Conservation (phyloP, 2,888 invertebrate species). For the Ischnus inquisitorius region DNA sequence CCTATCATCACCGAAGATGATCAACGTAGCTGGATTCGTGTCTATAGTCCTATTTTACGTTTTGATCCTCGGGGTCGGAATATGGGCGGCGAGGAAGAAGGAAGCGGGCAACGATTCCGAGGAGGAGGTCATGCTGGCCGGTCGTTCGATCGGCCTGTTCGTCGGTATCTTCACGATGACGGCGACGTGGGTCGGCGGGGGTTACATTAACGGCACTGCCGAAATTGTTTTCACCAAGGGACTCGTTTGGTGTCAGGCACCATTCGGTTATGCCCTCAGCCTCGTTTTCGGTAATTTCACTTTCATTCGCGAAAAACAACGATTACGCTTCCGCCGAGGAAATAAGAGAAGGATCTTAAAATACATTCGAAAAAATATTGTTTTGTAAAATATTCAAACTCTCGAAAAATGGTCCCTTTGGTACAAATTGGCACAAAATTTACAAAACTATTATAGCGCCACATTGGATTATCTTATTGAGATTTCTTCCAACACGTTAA, state of each 20-base stretch:
- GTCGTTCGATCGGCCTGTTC: slow-evolving; percentile 97
- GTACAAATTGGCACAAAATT: no score
- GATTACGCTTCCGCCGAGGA: neutral
- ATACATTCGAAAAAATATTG: neutral
- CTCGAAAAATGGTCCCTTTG: no score
- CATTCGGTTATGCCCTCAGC: slow-evolving; percentile 99
- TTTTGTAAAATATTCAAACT: neutral
- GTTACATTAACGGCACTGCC: slow-evolving; percentile 99
- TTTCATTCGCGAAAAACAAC: neutral
- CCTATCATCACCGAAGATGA: slow-evolving; percentile 88
- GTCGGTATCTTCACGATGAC: slow-evolving; percentile 99
- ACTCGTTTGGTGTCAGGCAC: slow-evolving; percentile 99
- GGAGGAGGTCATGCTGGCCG: slow-evolving; percentile 99
- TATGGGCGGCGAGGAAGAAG: slow-evolving; percentile 99
- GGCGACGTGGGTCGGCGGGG: slow-evolving; percentile 99
- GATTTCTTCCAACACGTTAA: no score
- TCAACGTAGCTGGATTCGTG: slow-evolving; percentile 96
- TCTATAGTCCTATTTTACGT: slow-evolving; percentile 98
- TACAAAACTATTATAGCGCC: no score
- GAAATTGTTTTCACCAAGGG: slow-evolving; percentile 98
- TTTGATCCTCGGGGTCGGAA: slow-evolving; percentile 97
- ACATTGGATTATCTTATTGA: no score
- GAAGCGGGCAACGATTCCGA: slow-evolving; percentile 95
- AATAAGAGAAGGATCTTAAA: neutral
- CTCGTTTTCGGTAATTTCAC: slow-evolving; percentile 93